Conservation (phyloP, 23 tunicate species). For the Clavelina lepadiformis region DNA sequence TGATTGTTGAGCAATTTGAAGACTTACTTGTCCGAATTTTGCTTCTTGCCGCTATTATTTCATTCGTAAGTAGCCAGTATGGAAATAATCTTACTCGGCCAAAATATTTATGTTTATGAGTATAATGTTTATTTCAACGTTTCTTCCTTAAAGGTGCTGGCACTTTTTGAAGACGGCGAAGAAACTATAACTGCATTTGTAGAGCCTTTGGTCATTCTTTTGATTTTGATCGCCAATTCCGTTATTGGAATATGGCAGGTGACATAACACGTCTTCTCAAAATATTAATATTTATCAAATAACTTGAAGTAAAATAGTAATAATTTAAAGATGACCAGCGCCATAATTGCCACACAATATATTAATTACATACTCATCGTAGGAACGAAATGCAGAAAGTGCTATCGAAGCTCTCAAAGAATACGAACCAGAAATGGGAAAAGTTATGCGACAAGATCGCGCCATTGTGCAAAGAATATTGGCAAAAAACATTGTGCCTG, state of each 20-base stretch:
- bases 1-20: constrained; percentile 93
- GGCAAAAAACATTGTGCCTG: constrained; percentile 96
- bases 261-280: not conserved
- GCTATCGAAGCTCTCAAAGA: constrained; percentile 99
- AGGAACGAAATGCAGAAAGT: constrained; percentile 97
- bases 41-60: constrained; percentile 94
- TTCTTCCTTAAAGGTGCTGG: constrained; percentile 48
- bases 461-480: constrained; percentile 70
- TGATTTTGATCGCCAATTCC: constrained; percentile 95
- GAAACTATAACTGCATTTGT: constrained; percentile 98
- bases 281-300: not conserved
- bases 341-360: too few relatives aligned
- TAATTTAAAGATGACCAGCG: too few relatives aligned
- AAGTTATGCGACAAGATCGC: constrained; percentile 82
- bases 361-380: too few relatives aligned
- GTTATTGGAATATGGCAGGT: constrained; percentile 99
- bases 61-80: constrained; percentile 60
- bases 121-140: not conserved
- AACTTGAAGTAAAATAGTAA: too few relatives aligned
- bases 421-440: constrained; percentile 99
- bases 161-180: constrained; percentile 96
- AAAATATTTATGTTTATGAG: not conserved
- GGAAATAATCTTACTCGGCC: not conserved
- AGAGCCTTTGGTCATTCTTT: constrained; percentile 94
- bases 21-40: constrained; percentile 94